Base-by-base conservation (phyloP, 2,888 invertebrate genomes). In the Nomada goodeniana region DNA sequence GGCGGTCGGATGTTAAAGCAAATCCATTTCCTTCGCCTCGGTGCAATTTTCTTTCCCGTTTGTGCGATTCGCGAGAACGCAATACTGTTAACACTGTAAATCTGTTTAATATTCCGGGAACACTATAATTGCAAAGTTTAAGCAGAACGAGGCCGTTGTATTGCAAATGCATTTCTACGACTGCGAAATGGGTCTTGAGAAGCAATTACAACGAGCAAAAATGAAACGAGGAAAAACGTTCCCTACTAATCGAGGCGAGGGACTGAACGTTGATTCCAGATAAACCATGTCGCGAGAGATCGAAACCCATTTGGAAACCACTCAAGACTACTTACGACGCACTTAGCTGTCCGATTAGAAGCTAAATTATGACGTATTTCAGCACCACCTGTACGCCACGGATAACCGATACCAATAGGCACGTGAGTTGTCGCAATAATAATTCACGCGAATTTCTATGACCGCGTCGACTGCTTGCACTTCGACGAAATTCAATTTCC, bases 291-390 rank as follows among this genome's bases (percentile, higher is more conserved):
- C 67, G 55, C 81, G 87, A 74, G 73, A 53, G 70, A 86, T 86
- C 72, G 87, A 78, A 84, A 82, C 65, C 75, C 84, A 76, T 87
- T 86, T 77, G 76, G 79, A 65, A 73, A 82, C 79, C 82, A 75
- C 76, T 84, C 79, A 76, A 68, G 87, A 61, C 74, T 81, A 86
- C 86, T 86, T 86, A 86, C 53, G 84, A 74, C 75, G 61, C 81
- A 73, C 84, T 81, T 81, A 73, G 61, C 74, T 64, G 87, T 82
- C 86, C 86, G 86, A 86, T 86, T 86, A 86, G 77, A 59, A 82
- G 80, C 82, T 84, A 86, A 86, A 86, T 87, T 86, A 86, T 86
- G 86, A 87, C 82, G 68, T 87, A 87, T 87, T 87, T 80, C 80
- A 68, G 68, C 74, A 73, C 75, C 80, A 80, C 77, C 77, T 82